Base-by-base conservation (phyloP, 2,797 vertebrate species). In the Rhodeus uyekii region DNA sequence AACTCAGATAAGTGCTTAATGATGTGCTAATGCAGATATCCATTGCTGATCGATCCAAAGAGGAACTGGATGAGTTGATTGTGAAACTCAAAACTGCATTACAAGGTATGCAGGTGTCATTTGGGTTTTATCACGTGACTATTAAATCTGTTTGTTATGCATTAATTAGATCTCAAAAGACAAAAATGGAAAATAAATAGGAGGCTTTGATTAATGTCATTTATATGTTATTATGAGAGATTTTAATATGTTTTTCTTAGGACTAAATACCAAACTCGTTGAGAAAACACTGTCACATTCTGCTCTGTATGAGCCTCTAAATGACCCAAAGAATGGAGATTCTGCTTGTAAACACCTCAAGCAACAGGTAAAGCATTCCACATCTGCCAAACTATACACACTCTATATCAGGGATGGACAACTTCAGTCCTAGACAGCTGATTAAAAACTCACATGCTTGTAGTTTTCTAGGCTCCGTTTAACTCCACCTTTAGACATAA, bases 311-410 rank as follows among this genome's bases (percentile, higher is more conserved):
- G 92, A 96, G 63, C 95, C 96, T 67, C 92, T 98, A 61, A 89
- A 88, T 78, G 95, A 99, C 84, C 96, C 97, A 16, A 96, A 94
- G 88, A 99, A 98, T 22, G 98, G 98, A 82, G 96, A 96, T 69
- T 94, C 94, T 8, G 98, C 97, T 79, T 91, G 93, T 88, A 99
- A 99, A 89, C 98, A 99, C 90, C 92, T 99, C 82, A 97, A 96
- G 84, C 98, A 99, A 85, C 97, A 99, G 97, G 98, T 99, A 60
- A 58, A n/a, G 5, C 22, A 12, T n/a, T 61, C 18, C 16, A 48
- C 29, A 58, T 4, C 18, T 32, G 19, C 39, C 39, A 63, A 76
- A 34, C 12, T 61, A 42, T 34, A 29, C 16, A 58, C 27, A 42
- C 18, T 63, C 13, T 16, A 18, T 29, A 16, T 60, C 27, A 29